Evolutionary conservation across 2,888 invertebrate genomes (phyloP).

Genomic region (Sipha maydis): DNA sequence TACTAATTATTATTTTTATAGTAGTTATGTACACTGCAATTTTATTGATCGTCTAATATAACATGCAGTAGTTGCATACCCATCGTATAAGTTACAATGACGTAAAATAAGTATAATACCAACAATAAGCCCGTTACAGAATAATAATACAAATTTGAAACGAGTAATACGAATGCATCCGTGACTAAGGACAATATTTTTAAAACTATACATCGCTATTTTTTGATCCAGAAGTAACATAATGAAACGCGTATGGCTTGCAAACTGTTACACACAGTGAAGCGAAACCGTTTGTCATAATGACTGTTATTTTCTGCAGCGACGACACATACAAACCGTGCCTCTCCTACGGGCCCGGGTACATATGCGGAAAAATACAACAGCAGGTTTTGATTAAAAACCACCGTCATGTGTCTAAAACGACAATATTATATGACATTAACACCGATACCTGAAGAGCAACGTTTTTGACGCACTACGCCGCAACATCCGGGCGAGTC

Average conservation of each 20-base stretch:
- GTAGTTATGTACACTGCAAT: too few relatives aligned
- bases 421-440: conserved; percentile 30
- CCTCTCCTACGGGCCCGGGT: neutral
- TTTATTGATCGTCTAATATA: too few relatives aligned
- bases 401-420: conserved; percentile 1
- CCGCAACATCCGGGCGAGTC: conserved; percentile 41
- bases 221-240: conserved; percentile 5
- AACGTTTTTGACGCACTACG: conserved; percentile 35
- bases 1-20: too few relatives aligned
- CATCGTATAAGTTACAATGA: too few relatives aligned
- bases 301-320: conserved; percentile 29
- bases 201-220: neutral
- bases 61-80: too few relatives aligned
- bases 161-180: neutral
- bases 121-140: too few relatives aligned
- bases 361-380: neutral
- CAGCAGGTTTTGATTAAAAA: conserved; percentile 46
- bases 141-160: neutral
- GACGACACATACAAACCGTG: neutral
- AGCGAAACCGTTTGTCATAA: conserved; percentile 10
- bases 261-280: conserved; percentile 24
- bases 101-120: too few relatives aligned
- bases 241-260: neutral
- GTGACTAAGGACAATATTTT: neutral
- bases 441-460: neutral